Base-by-base conservation (phyloP, 2,797 vertebrate species). In the Coregonus suidteri region DNA sequence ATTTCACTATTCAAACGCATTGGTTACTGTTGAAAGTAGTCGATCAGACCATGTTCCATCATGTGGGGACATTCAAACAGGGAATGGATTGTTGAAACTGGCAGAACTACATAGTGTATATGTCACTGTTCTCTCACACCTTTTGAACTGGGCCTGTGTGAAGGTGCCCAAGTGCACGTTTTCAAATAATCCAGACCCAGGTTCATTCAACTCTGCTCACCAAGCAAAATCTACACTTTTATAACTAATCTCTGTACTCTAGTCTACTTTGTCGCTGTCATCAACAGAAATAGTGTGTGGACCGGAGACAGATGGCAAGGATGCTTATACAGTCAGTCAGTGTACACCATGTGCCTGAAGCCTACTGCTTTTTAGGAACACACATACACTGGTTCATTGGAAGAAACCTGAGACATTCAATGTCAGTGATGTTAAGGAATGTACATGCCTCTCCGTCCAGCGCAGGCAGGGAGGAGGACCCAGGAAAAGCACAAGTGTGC, bases 31-130 rank as follows among this genome's bases (percentile, higher is more conserved):
- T 56, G 31, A 15, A 54, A 69, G 54, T 6, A 9, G n/a, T 64
- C 9, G 11, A 25, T 64, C 59, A 64, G 31, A 71, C 54, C 68
- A n/a, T 30, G 37, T 62, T 77, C 15, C 41, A 13, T 47, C 37
- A 15, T n/a, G 20, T 41, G 7, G 53, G 34, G 13, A 7, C 75
- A 65, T 79, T 83, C 71, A 37, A 64, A 77, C 59, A 25, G 74
- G 75, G 62, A 79, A 76, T 71, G 80, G 16, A 35, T 20, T 16
- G 16, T 71, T 53, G 79, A 79, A 91, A 92, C 91, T 82, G 90
- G 91, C 88, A 75, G 80, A 90, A 93, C 91, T 88, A 83, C 90
- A 91, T 54, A 9, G n/a, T 62, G 56, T 20, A n/a, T 18, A 62
- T 3, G 6, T 62, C 6, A 62, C 18, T 59, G 56, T 20, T n/a